Evolutionary conservation across 2,113 vertebrate genomes (phyloP), one percentile per base, ranked within the genome.

Genomic region (Takifugu flavidus): DNA sequence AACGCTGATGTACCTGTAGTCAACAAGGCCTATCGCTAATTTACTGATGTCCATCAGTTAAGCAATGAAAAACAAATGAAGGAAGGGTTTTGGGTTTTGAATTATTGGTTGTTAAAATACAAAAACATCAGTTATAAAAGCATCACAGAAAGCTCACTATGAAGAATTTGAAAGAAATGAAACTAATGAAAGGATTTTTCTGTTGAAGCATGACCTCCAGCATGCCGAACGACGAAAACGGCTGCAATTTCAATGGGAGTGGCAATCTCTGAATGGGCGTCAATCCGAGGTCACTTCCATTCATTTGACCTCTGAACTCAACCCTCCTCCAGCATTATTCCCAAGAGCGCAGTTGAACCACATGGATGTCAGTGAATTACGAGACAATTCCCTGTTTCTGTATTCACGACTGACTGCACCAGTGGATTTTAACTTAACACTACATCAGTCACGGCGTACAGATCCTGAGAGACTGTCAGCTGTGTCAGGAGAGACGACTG

Each of bases 251-350:
- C 53, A 70, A 6, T 11, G 50, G 25, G 74, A 73, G 65, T 46
- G 47, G 11, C 67, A 72, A 34, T 77, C 49, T 65, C 14, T 52
- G 53, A 52, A 84, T 75, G 68, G 47, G 53, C 65, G 65, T 79
- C 59, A 79, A 73, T 49, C n/a, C 20, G 47, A 82, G 79, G 76
- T 82, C 68, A 70, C 74, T 49, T 26, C 42, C 57, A 70, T 59
- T 79, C 74, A 70, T 82, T 75, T 77, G 74, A 82, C 68, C 74
- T 79, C 47, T 77, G 67, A 79, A 62, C 78, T 75, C 53, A 67
- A 50, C 62, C 58, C 54, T 65, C 52, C 12, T 34, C 62, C 56
- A 0, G 2, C 13, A 31, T 27, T 56, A 25, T 71, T 58, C 70
- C 64, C 70, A 25, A 25, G 63, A 57, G 51, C 42, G 55, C 25